Percentiles rank a stretch among this genome's conserved stretches.
Conservation (phyloP, 2,113 vertebrate genomes). For the Ctenomys sociabilis region DNA sequence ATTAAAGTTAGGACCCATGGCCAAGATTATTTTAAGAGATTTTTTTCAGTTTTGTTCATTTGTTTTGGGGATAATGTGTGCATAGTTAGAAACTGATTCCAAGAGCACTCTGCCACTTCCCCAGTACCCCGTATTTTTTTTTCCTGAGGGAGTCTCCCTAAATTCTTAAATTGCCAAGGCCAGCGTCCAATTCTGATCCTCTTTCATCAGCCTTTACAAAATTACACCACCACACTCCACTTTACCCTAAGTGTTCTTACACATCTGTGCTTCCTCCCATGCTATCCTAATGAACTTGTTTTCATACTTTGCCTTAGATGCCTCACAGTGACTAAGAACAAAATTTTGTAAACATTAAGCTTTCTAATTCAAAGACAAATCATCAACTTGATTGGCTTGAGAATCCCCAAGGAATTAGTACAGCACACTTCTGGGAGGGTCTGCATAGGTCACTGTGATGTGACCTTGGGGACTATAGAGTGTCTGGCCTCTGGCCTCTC, state of each 20-base stretch:
- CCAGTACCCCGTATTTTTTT: neutral
- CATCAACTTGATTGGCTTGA: neutral
- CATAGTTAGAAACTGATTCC: neutral
- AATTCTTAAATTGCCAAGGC: neutral
- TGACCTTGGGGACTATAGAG: neutral
- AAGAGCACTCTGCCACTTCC: neutral
- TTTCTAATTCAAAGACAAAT: constrained; percentile 43
- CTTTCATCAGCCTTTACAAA: neutral
- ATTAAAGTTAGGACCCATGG: neutral
- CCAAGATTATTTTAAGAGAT: neutral
- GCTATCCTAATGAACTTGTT: neutral
- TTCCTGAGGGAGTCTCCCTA: neutral
- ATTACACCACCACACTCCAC: neutral
- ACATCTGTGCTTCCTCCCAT: neutral
- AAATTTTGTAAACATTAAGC: constrained; percentile 20
- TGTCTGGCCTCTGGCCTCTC: neutral
- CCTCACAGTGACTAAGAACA: constrained; percentile 7
- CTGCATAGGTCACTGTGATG: neutral
- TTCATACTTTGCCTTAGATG: neutral
- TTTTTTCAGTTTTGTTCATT: neutral
- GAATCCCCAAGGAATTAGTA: neutral
- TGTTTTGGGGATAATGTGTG: neutral
- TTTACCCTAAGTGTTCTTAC: neutral
- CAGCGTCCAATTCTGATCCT: neutral
- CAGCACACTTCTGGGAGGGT: neutral